Percentiles rank a stretch among this genome's conserved stretches.
Evolutionary conservation across 2,797 vertebrate genomes (phyloP).

Genomic region (Poeciliopsis presidionis): DNA sequence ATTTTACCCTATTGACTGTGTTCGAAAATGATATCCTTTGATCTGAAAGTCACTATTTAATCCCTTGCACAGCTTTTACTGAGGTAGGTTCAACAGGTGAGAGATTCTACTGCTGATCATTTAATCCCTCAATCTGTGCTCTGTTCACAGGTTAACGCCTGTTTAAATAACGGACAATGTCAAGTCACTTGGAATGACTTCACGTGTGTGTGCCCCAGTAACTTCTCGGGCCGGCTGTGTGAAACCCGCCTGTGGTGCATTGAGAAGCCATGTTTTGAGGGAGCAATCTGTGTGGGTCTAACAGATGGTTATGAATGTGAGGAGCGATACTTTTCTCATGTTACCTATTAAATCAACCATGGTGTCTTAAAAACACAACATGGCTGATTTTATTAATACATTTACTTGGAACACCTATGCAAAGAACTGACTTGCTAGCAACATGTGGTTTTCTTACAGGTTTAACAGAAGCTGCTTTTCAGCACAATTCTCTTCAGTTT

Average conservation of each 20-base stretch:
- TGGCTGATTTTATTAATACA: background rate
- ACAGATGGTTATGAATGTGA: slow-evolving; percentile 93
- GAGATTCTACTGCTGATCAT: slow-evolving; percentile 30
- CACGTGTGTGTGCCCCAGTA: slow-evolving; percentile 85
- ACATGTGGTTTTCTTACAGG: slow-evolving; percentile 71
- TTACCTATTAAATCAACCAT: too few relatives aligned
- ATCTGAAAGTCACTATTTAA: slow-evolving; percentile 32
- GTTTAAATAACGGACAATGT: slow-evolving; percentile 89
- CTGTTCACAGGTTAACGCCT: slow-evolving; percentile 78
- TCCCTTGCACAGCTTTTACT: slow-evolving; percentile 46
- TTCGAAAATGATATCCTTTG: slow-evolving; percentile 33
- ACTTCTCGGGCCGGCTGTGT: slow-evolving; percentile 88
- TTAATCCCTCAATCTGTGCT: slow-evolving; percentile 52
- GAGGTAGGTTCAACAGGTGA: slow-evolving; percentile 35
- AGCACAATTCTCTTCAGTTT: slow-evolving; percentile 81
- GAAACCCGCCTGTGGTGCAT: slow-evolving; percentile 90
- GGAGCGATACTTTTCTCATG: slow-evolving; percentile 51
- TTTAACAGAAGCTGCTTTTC: slow-evolving; percentile 87
- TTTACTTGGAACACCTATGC: background rate
- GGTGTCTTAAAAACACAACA: background rate
- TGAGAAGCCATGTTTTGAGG: slow-evolving; percentile 82
- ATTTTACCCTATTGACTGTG: slow-evolving; percentile 17
- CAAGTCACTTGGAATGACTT: slow-evolving; percentile 94
- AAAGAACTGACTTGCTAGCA: background rate
- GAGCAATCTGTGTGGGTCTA: slow-evolving; percentile 85